phyloP scores from a whole-genome alignment of 2,888 invertebrate species.

The Eupelmus urozonus region DNA sequence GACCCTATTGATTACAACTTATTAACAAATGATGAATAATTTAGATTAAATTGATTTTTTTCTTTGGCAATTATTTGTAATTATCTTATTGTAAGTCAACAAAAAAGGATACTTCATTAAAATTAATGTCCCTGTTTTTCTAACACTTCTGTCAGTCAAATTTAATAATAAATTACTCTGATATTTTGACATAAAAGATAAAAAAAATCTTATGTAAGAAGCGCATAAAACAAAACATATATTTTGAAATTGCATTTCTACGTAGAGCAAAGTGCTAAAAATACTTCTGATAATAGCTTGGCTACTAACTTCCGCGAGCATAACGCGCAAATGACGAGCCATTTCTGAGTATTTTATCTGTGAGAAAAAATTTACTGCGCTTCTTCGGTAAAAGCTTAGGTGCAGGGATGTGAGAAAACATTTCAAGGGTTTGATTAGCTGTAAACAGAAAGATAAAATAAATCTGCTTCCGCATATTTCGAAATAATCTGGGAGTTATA shows the following conservation, averaged over 20 bases:
- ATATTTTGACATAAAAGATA: not conserved
- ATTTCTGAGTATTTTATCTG: constrained; percentile 34
- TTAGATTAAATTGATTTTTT: too few relatives aligned
- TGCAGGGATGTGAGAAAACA: not conserved
- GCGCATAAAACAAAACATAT: not conserved
- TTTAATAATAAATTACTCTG: too few relatives aligned
- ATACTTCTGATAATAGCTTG: constrained; percentile 31
- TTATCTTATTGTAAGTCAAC: too few relatives aligned
- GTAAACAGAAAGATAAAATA: not conserved
- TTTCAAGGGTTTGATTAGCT: constrained; percentile 26
- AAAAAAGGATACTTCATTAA: too few relatives aligned
- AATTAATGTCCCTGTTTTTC: too few relatives aligned
- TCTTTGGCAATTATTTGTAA: too few relatives aligned
- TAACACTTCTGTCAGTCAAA: too few relatives aligned
- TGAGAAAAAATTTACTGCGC: constrained; percentile 42
- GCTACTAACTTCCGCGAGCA: constrained; percentile 36
- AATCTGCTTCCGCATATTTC: not conserved
- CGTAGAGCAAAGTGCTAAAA: constrained; percentile 21
- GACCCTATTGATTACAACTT: too few relatives aligned
- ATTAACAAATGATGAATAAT: too few relatives aligned
- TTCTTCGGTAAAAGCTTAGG: not conserved
- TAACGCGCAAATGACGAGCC: constrained; percentile 24
- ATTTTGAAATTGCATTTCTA: constrained; percentile 33
- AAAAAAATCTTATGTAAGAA: constrained; percentile 19
- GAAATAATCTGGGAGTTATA: too few relatives aligned